Evolutionary conservation across 2,797 vertebrate genomes (phyloP).

Genomic region (Muscicapa comitata): DNA sequence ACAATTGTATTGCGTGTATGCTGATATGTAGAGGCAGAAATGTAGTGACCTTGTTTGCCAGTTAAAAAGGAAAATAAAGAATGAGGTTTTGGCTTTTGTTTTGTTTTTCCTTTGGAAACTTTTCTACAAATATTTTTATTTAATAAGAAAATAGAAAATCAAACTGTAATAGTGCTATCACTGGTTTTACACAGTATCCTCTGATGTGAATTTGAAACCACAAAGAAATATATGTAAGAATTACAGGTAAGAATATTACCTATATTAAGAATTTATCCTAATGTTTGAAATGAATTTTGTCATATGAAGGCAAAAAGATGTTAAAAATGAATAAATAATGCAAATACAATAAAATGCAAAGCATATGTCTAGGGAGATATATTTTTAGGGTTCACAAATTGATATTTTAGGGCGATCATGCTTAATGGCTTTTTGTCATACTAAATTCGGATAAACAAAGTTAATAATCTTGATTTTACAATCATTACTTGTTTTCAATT

Average conservation of each 20-base stretch:
- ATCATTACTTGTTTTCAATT: not conserved
- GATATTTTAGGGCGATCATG: not conserved
- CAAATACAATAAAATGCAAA: not conserved
- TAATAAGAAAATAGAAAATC: not conserved
- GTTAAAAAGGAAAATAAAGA: not conserved
- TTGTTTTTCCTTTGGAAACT: not conserved
- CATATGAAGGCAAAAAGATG: not conserved
- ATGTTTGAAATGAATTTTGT: not conserved
- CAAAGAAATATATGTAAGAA: not conserved
- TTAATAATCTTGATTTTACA: not conserved
- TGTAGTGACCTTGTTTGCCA: not conserved
- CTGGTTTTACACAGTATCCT: not conserved
- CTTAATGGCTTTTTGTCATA: not conserved
- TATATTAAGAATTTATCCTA: not conserved
- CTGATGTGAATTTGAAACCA: not conserved
- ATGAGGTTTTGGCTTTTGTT: no score
- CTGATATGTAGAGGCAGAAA: not conserved
- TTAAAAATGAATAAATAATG: not conserved
- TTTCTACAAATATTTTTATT: not conserved
- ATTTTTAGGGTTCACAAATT: not conserved
- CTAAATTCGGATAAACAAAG: not conserved
- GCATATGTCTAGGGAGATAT: not conserved
- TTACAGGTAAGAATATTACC: not conserved
- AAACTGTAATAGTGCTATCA: not conserved
- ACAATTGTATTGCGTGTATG: accelerated